Evolutionary conservation across 2,888 invertebrate species (phyloP).

Genomic region (Carterocephalus palaemon): DNA sequence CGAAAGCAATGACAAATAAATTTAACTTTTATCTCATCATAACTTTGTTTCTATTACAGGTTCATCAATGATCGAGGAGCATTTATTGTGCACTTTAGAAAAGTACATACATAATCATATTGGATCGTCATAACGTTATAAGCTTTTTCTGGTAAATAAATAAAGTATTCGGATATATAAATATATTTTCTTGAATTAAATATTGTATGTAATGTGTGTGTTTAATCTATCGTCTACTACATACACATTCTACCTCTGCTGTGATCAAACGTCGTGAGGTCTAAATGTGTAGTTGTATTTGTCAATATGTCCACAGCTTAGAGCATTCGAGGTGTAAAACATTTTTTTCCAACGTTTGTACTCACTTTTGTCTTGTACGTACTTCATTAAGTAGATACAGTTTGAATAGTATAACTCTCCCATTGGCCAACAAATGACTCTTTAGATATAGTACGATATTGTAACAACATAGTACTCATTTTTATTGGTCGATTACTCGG

Average conservation of each 20-base stretch:
- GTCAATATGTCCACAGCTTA: too few relatives aligned
- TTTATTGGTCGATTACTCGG: too few relatives aligned
- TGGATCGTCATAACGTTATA: slow-evolving; percentile 26
- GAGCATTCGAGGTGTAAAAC: too few relatives aligned
- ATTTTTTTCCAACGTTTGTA: too few relatives aligned
- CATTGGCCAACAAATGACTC: too few relatives aligned
- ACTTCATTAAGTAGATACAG: too few relatives aligned
- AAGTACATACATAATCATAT: slow-evolving; percentile 26
- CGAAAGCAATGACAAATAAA: not conserved
- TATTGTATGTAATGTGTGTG: slow-evolving; percentile 34
- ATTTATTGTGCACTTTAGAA: slow-evolving; percentile 22
- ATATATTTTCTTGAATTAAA: slow-evolving; percentile 29
- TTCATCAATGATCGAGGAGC: slow-evolving; percentile 16
- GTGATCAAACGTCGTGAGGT: slow-evolving; percentile 2
- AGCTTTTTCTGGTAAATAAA: slow-evolving; percentile 29
- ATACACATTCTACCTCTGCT: slow-evolving; percentile 19
- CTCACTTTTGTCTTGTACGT: too few relatives aligned
- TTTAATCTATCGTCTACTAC: slow-evolving; percentile 27
- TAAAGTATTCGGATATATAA: slow-evolving; percentile 25
- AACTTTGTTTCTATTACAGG: slow-evolving; percentile 10
- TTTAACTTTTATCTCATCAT: not conserved
- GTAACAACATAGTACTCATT: too few relatives aligned
- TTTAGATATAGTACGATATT: too few relatives aligned
- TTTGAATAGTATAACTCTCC: too few relatives aligned
- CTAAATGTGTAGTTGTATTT: not conserved